Evolutionary conservation across 2,113 vertebrate genomes (phyloP), one percentile per base, ranked within the genome.

Genomic region (Xiphias gladius): DNA sequence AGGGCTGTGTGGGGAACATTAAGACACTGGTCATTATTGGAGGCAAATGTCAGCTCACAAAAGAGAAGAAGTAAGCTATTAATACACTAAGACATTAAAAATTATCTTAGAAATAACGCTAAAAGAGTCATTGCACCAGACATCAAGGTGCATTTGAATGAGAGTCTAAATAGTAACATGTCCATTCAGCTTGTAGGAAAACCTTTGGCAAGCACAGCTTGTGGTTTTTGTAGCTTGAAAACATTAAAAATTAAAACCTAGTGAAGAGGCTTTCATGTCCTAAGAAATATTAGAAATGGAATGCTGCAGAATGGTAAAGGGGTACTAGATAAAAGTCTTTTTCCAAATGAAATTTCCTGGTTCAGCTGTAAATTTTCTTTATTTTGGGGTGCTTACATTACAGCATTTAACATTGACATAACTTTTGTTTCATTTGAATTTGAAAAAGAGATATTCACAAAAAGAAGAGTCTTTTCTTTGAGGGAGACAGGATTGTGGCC

Each of bases 1-100:
- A 54, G 61, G 61, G 6, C 37, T 61, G 57, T 65, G 57, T 54
- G 63, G 57, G 41, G 57, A 80, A 43, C 62, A 62, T 61, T 46
- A 52, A 71, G 39, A 41, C 24, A 28, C 35, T 59, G 41, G 41
- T 43, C 11, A 62, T 71, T 65, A 65, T 19, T n/a, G 4, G 37
- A 58, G 19, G 54, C 57, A 57, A 71, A 57, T 24, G 62, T 77
- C 7, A 39, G 30, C 70, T 57, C 26, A 14, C 9, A 17, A 30
- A 43, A 54, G 57, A 16, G 17, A 22, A 70, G 28, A 57, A 50
- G 13, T 43, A 28, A 43, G 32, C 16, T 69, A 1, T 54, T 39
- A 58, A 22, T 74, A 58, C 8, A 41, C 28, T 8, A 19, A 52
- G 28, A 54, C 37, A 66, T 32, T 35, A 35, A 3, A 17, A 26